Evolutionary conservation across 2,888 invertebrate genomes (phyloP).

Genomic region (Ennomos quercinarius): DNA sequence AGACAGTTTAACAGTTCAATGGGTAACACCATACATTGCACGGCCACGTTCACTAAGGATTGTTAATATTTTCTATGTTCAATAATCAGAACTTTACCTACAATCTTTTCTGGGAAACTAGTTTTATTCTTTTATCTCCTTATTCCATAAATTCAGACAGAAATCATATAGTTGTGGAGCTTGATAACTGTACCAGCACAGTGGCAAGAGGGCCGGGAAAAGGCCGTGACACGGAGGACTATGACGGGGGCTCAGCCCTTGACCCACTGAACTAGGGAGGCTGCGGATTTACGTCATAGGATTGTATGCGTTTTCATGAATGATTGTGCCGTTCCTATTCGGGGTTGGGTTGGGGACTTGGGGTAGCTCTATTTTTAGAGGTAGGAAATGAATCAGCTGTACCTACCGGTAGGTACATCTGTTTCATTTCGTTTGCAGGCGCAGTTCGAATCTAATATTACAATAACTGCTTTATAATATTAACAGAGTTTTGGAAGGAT

Average conservation of each 20-base stretch:
- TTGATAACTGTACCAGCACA: slow-evolving; percentile 4
- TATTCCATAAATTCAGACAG: too few relatives aligned
- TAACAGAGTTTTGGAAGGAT: too few relatives aligned
- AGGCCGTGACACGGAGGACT: slow-evolving; percentile 40
- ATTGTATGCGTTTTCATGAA: slow-evolving; percentile 24
- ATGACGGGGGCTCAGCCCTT: slow-evolving; percentile 36
- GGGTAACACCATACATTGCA: too few relatives aligned
- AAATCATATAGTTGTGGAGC: not conserved
- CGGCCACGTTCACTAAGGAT: not conserved
- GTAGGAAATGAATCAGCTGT: too few relatives aligned
- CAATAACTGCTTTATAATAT: too few relatives aligned
- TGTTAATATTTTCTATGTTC: too few relatives aligned
- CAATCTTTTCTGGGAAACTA: too few relatives aligned
- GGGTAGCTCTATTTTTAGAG: not conserved
- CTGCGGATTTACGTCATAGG: slow-evolving; percentile 35
- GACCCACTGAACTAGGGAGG: slow-evolving; percentile 34
- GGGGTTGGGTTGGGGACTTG: not conserved
- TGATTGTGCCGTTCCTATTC: not conserved
- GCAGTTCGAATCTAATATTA: too few relatives aligned
- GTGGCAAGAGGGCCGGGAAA: slow-evolving; percentile 6
- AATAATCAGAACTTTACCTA: too few relatives aligned
- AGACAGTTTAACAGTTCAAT: too few relatives aligned
- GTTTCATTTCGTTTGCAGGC: not conserved
- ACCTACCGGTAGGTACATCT: too few relatives aligned
- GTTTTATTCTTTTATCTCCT: too few relatives aligned